Conservation (phyloP, 2,113 vertebrate species). For the Mustela nigripes region DNA sequence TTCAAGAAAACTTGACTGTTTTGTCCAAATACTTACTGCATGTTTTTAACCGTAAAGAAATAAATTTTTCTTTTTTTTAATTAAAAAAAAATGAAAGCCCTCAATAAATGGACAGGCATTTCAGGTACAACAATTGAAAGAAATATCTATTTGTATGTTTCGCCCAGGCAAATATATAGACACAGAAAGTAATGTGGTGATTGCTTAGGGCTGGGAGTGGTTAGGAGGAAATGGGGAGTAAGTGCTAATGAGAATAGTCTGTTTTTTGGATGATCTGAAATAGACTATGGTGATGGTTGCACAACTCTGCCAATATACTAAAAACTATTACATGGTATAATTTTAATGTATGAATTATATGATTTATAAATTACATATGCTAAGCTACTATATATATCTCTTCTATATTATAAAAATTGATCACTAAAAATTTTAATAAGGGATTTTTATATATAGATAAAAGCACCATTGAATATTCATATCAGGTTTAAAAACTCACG, state of each 20-base stretch:
- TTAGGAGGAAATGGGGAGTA: neutral
- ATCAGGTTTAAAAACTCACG: neutral
- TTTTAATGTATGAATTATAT: neutral
- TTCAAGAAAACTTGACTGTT: neutral
- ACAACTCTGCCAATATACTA: neutral
- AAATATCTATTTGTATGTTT: neutral
- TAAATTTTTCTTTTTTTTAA: neutral
- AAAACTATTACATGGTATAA: neutral
- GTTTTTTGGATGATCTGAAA: neutral
- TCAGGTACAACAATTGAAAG: neutral
- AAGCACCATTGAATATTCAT: neutral
- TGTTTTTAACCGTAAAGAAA: conserved; percentile 69
- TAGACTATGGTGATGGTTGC: neutral
- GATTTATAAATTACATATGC: neutral
- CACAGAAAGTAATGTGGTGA: neutral
- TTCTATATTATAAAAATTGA: neutral
- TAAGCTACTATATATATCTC: neutral
- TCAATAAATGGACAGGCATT: neutral
- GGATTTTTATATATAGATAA: neutral
- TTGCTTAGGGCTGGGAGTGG: neutral
- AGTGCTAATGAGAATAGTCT: neutral
- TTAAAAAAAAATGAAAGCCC: neutral
- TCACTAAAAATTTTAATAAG: neutral
- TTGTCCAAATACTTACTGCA: neutral
- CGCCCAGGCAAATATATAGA: neutral